A percentile compares a stretch with the other conserved stretches of the same genome.
phyloP scores from a whole-genome alignment of 1,140 invertebrate genomes.

The Eumaeus atala region DNA sequence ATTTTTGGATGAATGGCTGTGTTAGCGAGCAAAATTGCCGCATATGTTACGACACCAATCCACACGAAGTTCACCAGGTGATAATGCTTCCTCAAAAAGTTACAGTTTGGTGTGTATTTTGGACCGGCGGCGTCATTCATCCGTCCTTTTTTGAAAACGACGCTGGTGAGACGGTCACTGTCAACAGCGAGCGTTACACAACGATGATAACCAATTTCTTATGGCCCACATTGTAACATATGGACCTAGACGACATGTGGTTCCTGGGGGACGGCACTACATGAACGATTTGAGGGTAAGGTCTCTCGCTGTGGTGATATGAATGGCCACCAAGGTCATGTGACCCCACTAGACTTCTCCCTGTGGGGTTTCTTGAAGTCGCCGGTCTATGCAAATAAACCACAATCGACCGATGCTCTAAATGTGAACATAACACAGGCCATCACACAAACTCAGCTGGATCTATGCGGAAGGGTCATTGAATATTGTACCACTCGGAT shows the following conservation, averaged over 20 bases:
- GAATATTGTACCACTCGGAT: no score
- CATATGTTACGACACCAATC: conserved; percentile 13
- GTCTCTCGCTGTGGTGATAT: no score
- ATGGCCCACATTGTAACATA: conserved; percentile 13
- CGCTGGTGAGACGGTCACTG: conserved; percentile 5
- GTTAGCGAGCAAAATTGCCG: conserved; percentile 31
- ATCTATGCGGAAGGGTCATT: no score
- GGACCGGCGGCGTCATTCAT: conserved; percentile 30
- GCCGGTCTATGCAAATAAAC: no score
- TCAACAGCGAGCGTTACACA: conserved; percentile 28
- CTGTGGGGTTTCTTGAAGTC: no score
- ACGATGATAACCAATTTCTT: conserved; percentile 21
- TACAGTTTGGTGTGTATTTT: conserved; percentile 44
- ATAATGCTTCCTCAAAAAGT: conserved; percentile 29
- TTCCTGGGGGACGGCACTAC: conserved; percentile 19
- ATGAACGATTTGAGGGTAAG: neutral
- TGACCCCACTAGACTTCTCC: no score
- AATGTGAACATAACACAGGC: no score
- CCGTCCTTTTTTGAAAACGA: conserved; percentile 33
- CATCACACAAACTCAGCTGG: no score
- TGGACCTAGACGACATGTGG: conserved; percentile 15
- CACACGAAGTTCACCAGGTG: conserved; percentile 2
- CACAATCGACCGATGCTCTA: no score
- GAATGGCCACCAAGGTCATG: no score
- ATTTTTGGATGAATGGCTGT: conserved; percentile 4